Evolutionary conservation across 2,888 invertebrate genomes (phyloP), one percentile per base, ranked within the genome.

Genomic region (Allolobophora icterica): DNA sequence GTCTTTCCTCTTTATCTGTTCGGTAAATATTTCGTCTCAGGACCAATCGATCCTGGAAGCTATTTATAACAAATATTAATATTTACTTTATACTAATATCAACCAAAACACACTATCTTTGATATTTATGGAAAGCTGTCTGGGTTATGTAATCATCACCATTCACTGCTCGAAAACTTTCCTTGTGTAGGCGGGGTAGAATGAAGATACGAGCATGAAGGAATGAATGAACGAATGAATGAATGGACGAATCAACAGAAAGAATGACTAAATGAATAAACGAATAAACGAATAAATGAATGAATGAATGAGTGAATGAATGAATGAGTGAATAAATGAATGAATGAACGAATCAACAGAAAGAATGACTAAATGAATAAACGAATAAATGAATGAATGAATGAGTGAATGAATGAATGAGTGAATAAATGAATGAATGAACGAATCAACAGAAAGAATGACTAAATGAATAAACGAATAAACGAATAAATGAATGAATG

Each of bases 1-100:
- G 71, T n/a, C n/a, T n/a, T 71, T n/a, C 71, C 71, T 71, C 30
- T 71, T 71, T n/a, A 71, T 71, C 71, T n/a, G 71, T n/a, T 71
- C 30, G 17, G n/a, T n/a, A 71, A 71, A 71, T n/a, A 71, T 71
- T 71, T 71, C 71, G n/a, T 52, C 71, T 71, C 8, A 8, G 0
- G 71, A 71, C 71, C n/a, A 11, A 71, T 71, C 71, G 71, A 71
- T 71, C 1, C 8, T 13, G 3, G 71, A 30, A n/a, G 71, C 71
- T 13, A 71, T 71, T 71, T 71, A 71, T 13, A n/a, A 17, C 1
- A 30, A n/a, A 71, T 71, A 71, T 71, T 71, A n/a, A 71, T 71
- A 71, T 71, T 71, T 71, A 71, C 71, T 71, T 71, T 71, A 71
- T 71, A n/a, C 52, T 1, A 52, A 71, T 1, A 71, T 71, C 71